Base-by-base conservation (phyloP, 2,113 vertebrate genomes). In the Apeltes quadracus region DNA sequence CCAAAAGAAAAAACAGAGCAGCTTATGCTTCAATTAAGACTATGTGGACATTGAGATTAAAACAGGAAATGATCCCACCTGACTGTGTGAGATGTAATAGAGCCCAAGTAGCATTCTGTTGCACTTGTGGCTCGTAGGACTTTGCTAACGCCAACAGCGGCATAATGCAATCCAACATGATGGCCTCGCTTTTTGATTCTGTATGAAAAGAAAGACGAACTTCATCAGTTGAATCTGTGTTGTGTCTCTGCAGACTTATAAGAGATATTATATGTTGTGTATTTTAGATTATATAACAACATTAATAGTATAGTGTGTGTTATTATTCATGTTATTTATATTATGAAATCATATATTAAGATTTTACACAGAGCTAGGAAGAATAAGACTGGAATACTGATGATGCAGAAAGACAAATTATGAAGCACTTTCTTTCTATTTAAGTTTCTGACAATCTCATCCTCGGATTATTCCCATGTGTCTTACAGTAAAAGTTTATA, bases 81-180 rank as follows among this genome's bases (percentile, higher is more conserved):
- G 94, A 95, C 79, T 85, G 92, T 29, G 94, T 94, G 76, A 95
- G 93, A 38, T 94, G 93, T 39, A 94, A 86, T 77, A 95, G 87
- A 67, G 94, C 94, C 81, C 94, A 94, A 32, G 92, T 88, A 64
- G 94, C 93, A 23, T 92, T 94, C 79, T 90, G 94, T 44, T 95
- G 95, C n/a, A 94, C 90, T 66, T 88, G 89, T 2, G 93, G 91
- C 75, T 95, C 92, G 2, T 84, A 94, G 57, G 94, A 94, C 38
- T 89, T 93, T 59, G 94, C 92, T 79, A 95, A 84, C 69, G 90
- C 89, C 43, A 95, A 70, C 0, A 96, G 70, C 5, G 94, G 93
- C 27, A 90, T 79, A 67, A 95, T 48, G 78, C 91, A 94, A 84
- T 88, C 85, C 67, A 87, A 73, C 0, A 85, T 84, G 27, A 96